Conservation (phyloP, 2,113 vertebrate genomes). For the Anguilla japonica region DNA sequence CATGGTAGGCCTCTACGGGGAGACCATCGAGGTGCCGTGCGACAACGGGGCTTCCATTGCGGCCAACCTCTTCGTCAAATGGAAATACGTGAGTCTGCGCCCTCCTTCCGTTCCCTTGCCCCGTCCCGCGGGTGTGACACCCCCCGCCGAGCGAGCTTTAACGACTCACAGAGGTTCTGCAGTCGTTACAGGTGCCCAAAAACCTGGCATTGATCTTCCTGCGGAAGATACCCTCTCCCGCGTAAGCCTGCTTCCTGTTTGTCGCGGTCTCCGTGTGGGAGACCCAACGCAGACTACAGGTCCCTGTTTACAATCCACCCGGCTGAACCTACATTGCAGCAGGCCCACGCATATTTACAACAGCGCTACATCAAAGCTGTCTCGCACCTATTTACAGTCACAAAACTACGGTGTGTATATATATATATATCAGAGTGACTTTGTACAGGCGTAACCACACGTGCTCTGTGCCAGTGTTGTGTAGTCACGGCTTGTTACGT, state of each 20-base stretch:
- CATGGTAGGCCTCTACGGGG: constrained; percentile 79
- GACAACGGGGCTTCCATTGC: constrained; percentile 42
- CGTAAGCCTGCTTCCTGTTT: background rate
- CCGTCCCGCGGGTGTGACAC: background rate
- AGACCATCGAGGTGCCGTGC: constrained; percentile 86
- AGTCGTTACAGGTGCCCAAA: background rate
- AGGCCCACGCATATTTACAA: background rate
- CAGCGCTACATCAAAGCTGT: background rate
- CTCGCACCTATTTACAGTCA: background rate
- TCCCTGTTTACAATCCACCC: background rate
- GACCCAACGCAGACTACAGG: too few species aligned
- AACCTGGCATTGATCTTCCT: background rate
- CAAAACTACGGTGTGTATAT: background rate
- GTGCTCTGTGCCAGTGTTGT: background rate
- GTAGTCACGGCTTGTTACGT: background rate
- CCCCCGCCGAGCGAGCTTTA: background rate
- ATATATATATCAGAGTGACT: too few species aligned
- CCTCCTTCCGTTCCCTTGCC: background rate
- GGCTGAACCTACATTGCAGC: background rate
- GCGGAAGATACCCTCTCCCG: background rate
- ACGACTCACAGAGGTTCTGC: background rate
- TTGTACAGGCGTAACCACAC: background rate
- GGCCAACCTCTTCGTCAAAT: constrained; percentile 79
- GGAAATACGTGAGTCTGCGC: constrained; percentile 94
- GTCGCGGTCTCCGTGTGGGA: too few species aligned